Conservation (phyloP, 35 echinoderm and acorn worm genomes). For the Heliocidaris tuberculata region DNA sequence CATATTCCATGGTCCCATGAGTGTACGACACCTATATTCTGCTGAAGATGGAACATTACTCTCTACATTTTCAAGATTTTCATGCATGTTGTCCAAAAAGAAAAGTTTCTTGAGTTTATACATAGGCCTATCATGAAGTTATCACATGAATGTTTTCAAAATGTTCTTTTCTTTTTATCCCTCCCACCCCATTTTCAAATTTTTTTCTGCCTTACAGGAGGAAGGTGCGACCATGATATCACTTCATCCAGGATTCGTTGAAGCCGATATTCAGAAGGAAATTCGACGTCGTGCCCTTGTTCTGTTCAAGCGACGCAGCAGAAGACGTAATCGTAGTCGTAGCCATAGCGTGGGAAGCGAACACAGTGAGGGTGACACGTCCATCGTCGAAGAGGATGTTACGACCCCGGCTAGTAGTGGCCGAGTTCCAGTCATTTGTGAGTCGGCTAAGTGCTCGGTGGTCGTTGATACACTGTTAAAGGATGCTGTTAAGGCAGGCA, state of each 20-base stretch:
- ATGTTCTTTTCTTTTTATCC: too few species aligned
- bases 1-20: too few species aligned
- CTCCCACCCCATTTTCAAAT: neutral
- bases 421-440: neutral
- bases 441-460: constrained; percentile 23
- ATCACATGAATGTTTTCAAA: too few species aligned
- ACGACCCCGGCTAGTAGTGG: neutral
- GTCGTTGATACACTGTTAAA: constrained; percentile 31
- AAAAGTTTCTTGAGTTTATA: too few species aligned
- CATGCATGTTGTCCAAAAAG: too few species aligned
- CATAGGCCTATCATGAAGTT: too few species aligned
- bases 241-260: constrained; percentile 37
- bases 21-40: too few species aligned
- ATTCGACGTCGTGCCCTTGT: constrained; percentile 12
- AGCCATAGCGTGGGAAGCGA: neutral
- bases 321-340: neutral
- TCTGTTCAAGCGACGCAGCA: neutral
- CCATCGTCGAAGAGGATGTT: neutral
- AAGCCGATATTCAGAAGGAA: constrained; percentile 39
- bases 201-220: neutral
- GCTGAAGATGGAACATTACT: too few species aligned
- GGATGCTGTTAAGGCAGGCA: neutral
- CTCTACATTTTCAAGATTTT: too few species aligned
- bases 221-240: constrained; percentile 17
- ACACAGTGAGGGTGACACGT: neutral